A percentile compares a stretch with the other conserved stretches of the same genome.
Conservation (phyloP, 2,797 vertebrate genomes). For the Sebastes itinus region DNA sequence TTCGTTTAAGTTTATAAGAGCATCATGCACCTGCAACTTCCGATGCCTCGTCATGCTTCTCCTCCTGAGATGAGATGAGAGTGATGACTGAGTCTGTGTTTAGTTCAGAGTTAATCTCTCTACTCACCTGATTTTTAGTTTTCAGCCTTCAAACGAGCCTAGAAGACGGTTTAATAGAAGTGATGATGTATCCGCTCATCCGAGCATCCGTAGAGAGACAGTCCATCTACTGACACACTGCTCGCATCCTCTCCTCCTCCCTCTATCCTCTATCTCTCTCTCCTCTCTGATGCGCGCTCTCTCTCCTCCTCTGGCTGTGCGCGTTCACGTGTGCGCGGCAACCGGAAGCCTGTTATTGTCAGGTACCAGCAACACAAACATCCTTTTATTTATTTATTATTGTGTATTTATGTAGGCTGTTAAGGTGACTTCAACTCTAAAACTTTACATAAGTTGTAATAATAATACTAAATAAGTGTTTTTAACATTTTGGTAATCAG, state of each 20-base stretch:
- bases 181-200: background rate
- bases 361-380: background rate
- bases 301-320: background rate
- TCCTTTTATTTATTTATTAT: too few species aligned
- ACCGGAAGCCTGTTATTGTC: background rate
- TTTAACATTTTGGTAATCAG: too few species aligned
- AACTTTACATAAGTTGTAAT: too few species aligned
- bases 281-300: background rate
- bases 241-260: constrained; percentile 25
- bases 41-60: constrained; percentile 3
- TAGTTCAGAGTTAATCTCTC: background rate
- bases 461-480: too few species aligned
- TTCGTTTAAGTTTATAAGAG: background rate
- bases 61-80: background rate
- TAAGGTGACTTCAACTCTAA: too few species aligned
- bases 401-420: too few species aligned
- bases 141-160: background rate
- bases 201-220: constrained; percentile 18
- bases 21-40: constrained; percentile 32
- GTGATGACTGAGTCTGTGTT: background rate
- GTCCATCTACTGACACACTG: background rate
- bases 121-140: constrained; percentile 19
- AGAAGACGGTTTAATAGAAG: background rate
- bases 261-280: background rate
- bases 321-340: constrained; percentile 14